Percentiles rank a stretch among this genome's conserved stretches.
phyloP scores from a whole-genome alignment of 2,113 vertebrate species.

The Columba janthina region DNA sequence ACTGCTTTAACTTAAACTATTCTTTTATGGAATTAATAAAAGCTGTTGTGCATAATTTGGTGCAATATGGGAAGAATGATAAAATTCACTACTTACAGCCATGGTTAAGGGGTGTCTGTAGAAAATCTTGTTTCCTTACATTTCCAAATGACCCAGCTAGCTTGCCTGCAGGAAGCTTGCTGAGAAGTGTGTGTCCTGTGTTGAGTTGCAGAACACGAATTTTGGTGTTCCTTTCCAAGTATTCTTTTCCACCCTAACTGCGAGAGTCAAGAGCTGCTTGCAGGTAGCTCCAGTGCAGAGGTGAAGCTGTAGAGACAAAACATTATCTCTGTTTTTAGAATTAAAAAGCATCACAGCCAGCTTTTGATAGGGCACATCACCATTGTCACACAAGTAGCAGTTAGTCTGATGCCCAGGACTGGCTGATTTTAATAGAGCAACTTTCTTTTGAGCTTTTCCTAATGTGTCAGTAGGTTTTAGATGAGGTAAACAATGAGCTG shows the following conservation, averaged over 20 bases:
- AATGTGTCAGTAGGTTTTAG: neutral
- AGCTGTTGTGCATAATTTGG: neutral
- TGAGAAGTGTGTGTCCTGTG: neutral
- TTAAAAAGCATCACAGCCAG: neutral
- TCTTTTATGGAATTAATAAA: neutral
- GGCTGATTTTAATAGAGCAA: neutral
- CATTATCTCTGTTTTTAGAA: neutral
- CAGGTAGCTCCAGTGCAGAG: neutral
- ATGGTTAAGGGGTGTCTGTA: neutral
- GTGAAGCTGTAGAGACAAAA: neutral
- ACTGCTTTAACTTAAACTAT: neutral
- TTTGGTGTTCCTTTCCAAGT: neutral
- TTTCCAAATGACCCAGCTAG: neutral
- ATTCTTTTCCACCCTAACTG: neutral
- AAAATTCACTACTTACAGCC: neutral
- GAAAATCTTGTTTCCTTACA: neutral
- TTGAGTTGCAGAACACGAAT: neutral
- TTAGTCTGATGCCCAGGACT: neutral
- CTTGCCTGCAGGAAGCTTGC: neutral
- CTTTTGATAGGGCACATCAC: neutral
- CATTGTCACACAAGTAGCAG: neutral
- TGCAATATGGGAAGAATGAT: neutral
- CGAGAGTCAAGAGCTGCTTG: neutral
- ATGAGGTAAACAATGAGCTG: neutral
- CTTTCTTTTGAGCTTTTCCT: neutral